These are phyloP conservation scores for Austrofundulus limnaeus DNA, from an alignment of 2,113 vertebrate species.

Conservation along the genomic window DNA sequence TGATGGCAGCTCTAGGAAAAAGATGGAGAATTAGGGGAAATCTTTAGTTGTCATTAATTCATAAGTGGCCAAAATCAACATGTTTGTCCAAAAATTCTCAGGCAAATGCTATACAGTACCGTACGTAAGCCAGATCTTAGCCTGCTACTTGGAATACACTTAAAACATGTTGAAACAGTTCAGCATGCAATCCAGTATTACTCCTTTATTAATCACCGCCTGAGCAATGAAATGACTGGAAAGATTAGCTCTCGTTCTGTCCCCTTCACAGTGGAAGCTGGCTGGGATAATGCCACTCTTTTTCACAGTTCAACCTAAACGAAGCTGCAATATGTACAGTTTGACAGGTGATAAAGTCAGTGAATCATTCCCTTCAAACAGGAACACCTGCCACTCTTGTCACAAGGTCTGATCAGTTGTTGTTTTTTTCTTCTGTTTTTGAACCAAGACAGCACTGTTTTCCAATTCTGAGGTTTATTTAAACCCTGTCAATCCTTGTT, in stretches of 20 bases:
- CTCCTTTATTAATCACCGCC: not conserved
- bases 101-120: not conserved
- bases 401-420: too few species aligned
- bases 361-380: too few species aligned
- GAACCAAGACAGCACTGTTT: not conserved
- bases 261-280: not conserved
- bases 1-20: too few species aligned
- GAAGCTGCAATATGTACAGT: not conserved
- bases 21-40: too few species aligned
- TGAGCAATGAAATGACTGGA: slow-evolving; percentile 1
- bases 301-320: slow-evolving; percentile 11
- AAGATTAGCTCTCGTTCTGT: not conserved
- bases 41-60: too few species aligned
- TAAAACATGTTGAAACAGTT: not conserved
- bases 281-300: not conserved
- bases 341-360: too few species aligned
- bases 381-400: too few species aligned
- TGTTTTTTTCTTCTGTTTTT: not conserved
- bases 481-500: not conserved
- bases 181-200: not conserved
- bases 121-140: not conserved
- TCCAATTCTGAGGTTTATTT: not conserved
- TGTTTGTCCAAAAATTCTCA: not conserved
- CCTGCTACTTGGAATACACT: slow-evolving; percentile 1
- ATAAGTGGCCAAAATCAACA: not conserved